phyloP scores from a whole-genome alignment of 2,888 invertebrate species.

The Melikaiella ostensackeni region DNA sequence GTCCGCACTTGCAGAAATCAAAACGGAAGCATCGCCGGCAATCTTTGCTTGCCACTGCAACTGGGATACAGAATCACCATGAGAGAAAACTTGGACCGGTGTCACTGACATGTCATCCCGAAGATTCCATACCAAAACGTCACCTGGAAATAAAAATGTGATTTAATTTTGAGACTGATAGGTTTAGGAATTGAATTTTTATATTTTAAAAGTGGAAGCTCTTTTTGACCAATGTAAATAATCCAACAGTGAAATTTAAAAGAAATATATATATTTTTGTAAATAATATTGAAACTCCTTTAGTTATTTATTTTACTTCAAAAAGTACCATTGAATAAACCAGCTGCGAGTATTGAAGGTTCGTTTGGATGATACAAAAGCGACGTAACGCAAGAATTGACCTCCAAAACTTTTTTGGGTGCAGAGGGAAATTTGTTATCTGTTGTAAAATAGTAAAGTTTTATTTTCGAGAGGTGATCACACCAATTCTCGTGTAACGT shows the following conservation, averaged over 20 bases:
- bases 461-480: conserved; percentile 69
- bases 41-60: conserved; percentile 68
- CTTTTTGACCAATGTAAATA: background rate
- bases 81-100: conserved; percentile 66
- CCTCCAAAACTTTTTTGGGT: conserved; percentile 65
- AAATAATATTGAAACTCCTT: conserved; percentile 3
- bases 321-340: conserved; percentile 71
- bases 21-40: conserved; percentile 63
- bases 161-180: conserved; percentile 26
- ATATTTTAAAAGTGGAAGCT: background rate
- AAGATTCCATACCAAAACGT: conserved; percentile 73
- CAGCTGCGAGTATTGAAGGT: conserved; percentile 78
- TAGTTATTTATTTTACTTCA: conserved; percentile 17
- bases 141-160: conserved; percentile 61
- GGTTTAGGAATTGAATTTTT: background rate
- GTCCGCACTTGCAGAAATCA: conserved; percentile 70
- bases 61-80: conserved; percentile 69
- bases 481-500: conserved; percentile 72
- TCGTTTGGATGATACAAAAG: conserved; percentile 78
- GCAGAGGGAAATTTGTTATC: conserved; percentile 63
- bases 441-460: conserved; percentile 67
- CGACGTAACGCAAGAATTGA: conserved; percentile 76
- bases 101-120: conserved; percentile 64
- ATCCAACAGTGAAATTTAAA: background rate
- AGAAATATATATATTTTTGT: conserved; percentile 14